These are phyloP conservation scores for Remorina albescens DNA, from an alignment of 2,797 vertebrate species.

Conservation along the genomic window DNA sequence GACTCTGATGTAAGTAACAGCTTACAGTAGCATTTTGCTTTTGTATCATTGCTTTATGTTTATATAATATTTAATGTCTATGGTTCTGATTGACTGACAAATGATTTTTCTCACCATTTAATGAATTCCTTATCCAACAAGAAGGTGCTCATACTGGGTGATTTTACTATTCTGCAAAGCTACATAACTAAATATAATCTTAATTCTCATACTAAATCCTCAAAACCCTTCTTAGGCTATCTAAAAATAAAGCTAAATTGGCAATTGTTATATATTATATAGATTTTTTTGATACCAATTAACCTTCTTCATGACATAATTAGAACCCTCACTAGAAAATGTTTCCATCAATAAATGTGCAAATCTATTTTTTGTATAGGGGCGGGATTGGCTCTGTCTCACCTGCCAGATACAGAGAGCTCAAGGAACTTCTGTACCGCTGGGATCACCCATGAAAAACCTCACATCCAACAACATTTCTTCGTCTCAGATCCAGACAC, in stretches of 20 bases:
- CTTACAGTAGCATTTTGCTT: neutral
- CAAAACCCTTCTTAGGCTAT: neutral
- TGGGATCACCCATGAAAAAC: slow-evolving; percentile 73
- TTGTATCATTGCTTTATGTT: too few species aligned
- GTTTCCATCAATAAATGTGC: neutral
- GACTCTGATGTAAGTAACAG: slow-evolving; percentile 89
- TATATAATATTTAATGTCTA: neutral
- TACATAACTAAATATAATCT: neutral
- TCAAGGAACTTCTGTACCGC: slow-evolving; percentile 81
- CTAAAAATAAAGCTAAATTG: slow-evolving; percentile 5
- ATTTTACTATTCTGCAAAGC: neutral
- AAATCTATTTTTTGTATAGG: slow-evolving; percentile 63
- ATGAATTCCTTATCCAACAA: slow-evolving; percentile 15
- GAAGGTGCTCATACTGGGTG: neutral
- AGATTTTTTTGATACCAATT: neutral
- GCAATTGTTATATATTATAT: neutral
- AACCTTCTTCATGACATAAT: neutral
- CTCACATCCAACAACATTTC: slow-evolving; percentile 50
- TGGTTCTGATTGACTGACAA: neutral
- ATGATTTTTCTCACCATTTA: neutral
- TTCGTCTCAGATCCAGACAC: slow-evolving; percentile 53
- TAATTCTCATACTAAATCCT: too few species aligned
- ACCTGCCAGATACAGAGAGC: slow-evolving; percentile 97
- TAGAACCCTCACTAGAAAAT: neutral
- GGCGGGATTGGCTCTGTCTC: slow-evolving; percentile 95